Conservation (phyloP, 2,797 vertebrate genomes). For the Xyrichtys novacula region DNA sequence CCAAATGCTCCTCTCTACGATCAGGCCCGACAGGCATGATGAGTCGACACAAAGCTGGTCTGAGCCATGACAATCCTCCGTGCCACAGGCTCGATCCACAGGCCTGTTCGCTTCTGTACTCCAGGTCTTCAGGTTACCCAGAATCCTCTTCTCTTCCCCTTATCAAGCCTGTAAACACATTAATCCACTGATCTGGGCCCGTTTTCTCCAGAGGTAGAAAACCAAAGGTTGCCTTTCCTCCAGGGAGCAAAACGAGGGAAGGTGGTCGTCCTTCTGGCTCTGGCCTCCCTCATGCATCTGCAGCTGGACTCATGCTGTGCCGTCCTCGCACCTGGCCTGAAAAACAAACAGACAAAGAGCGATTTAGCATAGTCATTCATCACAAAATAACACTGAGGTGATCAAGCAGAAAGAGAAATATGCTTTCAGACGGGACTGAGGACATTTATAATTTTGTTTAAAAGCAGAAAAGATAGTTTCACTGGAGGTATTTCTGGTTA, state of each 20-base stretch:
- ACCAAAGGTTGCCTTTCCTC: constrained; percentile 60
- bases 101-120: constrained; percentile 82
- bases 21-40: constrained; percentile 91
- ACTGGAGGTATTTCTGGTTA: no score
- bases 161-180: constrained; percentile 78
- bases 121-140: constrained; percentile 79
- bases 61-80: constrained; percentile 82
- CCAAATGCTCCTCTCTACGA: constrained; percentile 84
- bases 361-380: constrained; percentile 46
- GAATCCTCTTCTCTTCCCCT: constrained; percentile 76
- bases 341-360: constrained; percentile 60
- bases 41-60: constrained; percentile 85
- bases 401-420: neutral
- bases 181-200: constrained; percentile 81
- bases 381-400: neutral
- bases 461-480: no score
- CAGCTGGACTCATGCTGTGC: constrained; percentile 59
- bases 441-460: no score
- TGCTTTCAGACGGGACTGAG: neutral
- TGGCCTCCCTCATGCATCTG: constrained; percentile 68
- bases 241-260: constrained; percentile 50
- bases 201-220: constrained; percentile 63
- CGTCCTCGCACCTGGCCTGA: constrained; percentile 64
- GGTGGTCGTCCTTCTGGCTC: constrained; percentile 67
- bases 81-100: constrained; percentile 81